Evolutionary conservation across 1,140 invertebrate species (phyloP).

Genomic region (Ceratosolen fusciceps): DNA sequence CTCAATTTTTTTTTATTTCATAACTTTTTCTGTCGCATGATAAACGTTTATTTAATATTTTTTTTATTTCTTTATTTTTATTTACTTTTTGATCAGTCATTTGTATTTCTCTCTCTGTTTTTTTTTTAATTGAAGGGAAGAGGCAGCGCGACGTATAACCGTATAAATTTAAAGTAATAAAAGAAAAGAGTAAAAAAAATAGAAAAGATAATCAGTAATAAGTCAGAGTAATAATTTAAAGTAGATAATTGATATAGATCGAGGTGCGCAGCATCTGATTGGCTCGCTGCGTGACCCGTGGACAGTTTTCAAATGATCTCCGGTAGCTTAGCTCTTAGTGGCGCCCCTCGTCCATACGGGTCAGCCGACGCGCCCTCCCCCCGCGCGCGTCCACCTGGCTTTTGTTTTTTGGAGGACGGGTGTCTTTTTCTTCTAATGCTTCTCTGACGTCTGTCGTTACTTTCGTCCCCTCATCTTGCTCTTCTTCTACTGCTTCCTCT

Average conservation of each 20-base stretch:
- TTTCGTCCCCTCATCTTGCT: not conserved
- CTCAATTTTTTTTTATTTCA: too few species aligned
- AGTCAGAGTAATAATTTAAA: constrained; percentile 70
- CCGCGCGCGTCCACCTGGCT: constrained; percentile 56
- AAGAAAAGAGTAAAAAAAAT: too few species aligned
- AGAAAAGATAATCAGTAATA: constrained; percentile 69
- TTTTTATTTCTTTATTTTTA: constrained; percentile 10
- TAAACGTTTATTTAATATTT: too few species aligned
- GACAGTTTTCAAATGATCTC: constrained; percentile 73
- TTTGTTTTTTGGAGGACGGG: constrained; percentile 58
- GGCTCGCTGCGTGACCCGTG: constrained; percentile 70
- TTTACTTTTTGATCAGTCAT: too few species aligned
- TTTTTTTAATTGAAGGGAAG: constrained; percentile 47
- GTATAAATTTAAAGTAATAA: constrained; percentile 66
- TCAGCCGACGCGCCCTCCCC: too few species aligned
- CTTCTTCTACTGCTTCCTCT: not conserved
- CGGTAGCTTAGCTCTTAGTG: constrained; percentile 72
- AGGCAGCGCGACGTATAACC: constrained; percentile 57
- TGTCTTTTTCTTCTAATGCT: constrained; percentile 44
- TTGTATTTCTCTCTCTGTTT: not conserved
- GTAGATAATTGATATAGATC: constrained; percentile 71
- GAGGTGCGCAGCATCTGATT: constrained; percentile 71
- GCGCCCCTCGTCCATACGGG: constrained; percentile 58
- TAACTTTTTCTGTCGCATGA: not conserved
- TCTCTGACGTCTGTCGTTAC: constrained; percentile 3